Evolutionary conservation across 37 sponge, comb jelly and placozoan species (phyloP).

Genomic region (Aplysina aerophoba): DNA sequence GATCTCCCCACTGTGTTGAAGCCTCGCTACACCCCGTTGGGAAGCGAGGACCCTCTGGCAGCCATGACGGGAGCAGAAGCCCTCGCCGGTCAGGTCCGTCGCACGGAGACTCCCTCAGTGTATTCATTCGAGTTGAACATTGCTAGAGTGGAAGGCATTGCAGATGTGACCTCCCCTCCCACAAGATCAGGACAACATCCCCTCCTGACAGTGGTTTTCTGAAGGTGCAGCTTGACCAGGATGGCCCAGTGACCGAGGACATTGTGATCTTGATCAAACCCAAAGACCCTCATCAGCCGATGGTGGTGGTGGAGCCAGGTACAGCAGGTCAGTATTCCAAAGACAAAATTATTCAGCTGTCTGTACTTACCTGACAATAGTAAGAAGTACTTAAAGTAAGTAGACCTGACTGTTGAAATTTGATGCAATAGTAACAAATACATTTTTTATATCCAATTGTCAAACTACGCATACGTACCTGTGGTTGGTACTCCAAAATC

Average conservation of each 20-base stretch:
- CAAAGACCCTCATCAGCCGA: slow-evolving; percentile 46
- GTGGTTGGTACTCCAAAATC: no score
- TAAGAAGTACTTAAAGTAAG: no score
- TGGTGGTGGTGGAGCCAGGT: slow-evolving; percentile 48
- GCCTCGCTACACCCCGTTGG: slow-evolving; percentile 59
- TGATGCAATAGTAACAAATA: no score
- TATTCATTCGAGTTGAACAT: slow-evolving; percentile 29
- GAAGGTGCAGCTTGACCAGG: slow-evolving; percentile 26
- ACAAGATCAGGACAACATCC: slow-evolving; percentile 14
- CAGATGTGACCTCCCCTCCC: slow-evolving; percentile 44
- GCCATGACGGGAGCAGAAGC: background rate
- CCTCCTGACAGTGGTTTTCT: background rate
- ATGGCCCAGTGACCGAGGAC: slow-evolving; percentile 25
- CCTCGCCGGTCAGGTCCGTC: background rate
- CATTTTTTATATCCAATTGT: no score
- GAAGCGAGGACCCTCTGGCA: slow-evolving; percentile 23
- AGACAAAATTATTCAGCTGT: no score
- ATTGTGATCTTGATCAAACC: slow-evolving; percentile 40
- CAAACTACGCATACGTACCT: no score
- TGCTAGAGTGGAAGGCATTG: background rate
- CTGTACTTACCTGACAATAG: no score
- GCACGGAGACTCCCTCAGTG: slow-evolving; percentile 20
- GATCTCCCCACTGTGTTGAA: slow-evolving; percentile 60
- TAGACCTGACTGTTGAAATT: no score
- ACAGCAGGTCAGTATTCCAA: background rate